Base-by-base conservation (phyloP, 2,113 vertebrate genomes). In the Protomyctophum bolini region DNA sequence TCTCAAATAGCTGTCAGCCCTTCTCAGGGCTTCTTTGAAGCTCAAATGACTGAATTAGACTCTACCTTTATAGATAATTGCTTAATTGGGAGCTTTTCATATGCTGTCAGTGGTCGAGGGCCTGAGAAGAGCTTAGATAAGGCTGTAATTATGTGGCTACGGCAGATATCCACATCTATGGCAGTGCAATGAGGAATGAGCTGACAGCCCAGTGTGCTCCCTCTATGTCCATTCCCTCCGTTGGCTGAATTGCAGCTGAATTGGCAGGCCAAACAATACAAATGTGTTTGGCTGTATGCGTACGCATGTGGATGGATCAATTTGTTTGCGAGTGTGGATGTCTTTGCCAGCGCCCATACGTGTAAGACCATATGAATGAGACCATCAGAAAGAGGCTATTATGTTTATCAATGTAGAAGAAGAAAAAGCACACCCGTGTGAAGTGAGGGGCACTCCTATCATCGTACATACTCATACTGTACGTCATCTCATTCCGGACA, bases 61-160 rank as follows among this genome's bases (percentile, higher is more conserved):
- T 77, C 80, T 83, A 88, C 88, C 89, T 91, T 88, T 85, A 89
- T 77, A 91, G 86, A 91, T 91, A 94, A 93, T 92, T 90, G 83
- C 90, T 87, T 93, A 91, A 92, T 92, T 92, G 89, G 86, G 72
- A 74, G 79, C 89, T 88, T 92, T 89, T 92, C 86, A 90, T 87
- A 80, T 68, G 81, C 88, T 88, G 91, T 90, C 89, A 79, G 69
- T 48, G 65, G 81, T 77, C 63, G 89, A 88, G 76, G 84, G 79
- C 73, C 86, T 21, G 65, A 87, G 86, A 91, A 89, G 85, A 79
- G 83, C 83, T 87, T 80, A 86, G 91, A 92, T 92, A 89, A 89
- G 87, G 83, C 85, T 71, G 82, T 91, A 92, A 93, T 92, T 91
- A 92, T 63, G 79, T 61, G 58, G 86, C 83, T 68, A 57, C 72